A percentile compares a stretch with the other conserved stretches of the same genome.
Conservation (phyloP, 2,888 invertebrate species). For the Oligia fasciuncula region DNA sequence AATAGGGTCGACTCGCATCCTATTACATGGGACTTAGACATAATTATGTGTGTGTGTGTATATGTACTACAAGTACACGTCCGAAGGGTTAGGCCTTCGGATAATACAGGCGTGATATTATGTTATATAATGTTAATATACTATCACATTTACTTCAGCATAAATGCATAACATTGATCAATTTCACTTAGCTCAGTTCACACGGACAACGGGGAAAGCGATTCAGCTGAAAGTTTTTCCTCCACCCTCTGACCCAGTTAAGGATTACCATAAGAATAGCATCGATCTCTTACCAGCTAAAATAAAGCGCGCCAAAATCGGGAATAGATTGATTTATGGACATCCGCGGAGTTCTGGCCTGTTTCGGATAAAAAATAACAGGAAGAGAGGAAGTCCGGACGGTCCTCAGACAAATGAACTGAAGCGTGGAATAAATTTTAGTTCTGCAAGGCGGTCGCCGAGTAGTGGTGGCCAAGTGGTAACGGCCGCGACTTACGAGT, state of each 20-base stretch:
- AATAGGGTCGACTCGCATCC: too few species aligned
- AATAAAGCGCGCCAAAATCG: constrained; percentile 19
- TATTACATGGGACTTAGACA: too few species aligned
- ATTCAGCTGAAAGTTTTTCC: constrained; percentile 19
- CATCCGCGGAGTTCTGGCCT: constrained; percentile 20
- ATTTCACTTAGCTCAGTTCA: constrained; percentile 7
- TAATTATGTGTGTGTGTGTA: too few species aligned
- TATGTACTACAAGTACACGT: too few species aligned
- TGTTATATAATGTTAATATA: not conserved
- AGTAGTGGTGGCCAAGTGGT: too few species aligned
- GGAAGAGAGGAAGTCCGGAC: constrained; percentile 19
- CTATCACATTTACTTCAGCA: not conserved
- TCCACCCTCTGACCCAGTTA: constrained; percentile 8
- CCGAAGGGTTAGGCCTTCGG: too few species aligned
- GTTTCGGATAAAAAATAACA: constrained; percentile 46
- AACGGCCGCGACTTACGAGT: too few species aligned
- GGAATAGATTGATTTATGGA: constrained; percentile 54
- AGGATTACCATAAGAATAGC: constrained; percentile 52
- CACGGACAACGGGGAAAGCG: not conserved
- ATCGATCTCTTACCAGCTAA: constrained; percentile 20
- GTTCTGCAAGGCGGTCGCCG: constrained; percentile 7
- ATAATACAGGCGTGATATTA: too few species aligned
- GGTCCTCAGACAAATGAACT: constrained; percentile 43
- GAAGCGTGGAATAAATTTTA: constrained; percentile 16
- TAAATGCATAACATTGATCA: not conserved